A percentile compares a stretch with the other conserved stretches of the same genome.
phyloP scores from a whole-genome alignment of 2,888 invertebrate species.

The Leptopilina myrica region DNA sequence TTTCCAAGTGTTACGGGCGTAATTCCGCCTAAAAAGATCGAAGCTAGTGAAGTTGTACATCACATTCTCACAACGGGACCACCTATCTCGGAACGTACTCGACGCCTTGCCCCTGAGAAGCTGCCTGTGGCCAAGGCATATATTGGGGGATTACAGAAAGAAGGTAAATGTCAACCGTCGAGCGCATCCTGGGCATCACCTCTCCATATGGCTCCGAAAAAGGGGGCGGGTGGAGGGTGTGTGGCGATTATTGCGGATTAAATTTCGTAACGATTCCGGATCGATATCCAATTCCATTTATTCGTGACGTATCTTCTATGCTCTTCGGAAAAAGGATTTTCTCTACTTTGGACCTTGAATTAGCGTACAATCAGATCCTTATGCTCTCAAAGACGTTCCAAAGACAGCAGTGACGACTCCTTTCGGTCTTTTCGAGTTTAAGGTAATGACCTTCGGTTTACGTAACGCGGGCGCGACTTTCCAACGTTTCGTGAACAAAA shows the following conservation, averaged over 20 bases:
- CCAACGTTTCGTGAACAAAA: conserved; percentile 63
- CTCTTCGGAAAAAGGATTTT: background rate
- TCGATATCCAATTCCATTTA: conserved; percentile 59
- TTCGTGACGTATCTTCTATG: background rate
- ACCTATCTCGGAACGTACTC: conserved; percentile 64
- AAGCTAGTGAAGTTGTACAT: conserved; percentile 50
- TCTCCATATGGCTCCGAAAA: background rate
- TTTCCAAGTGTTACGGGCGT: conserved; percentile 18
- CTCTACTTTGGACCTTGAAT: background rate
- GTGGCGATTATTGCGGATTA: conserved; percentile 58
- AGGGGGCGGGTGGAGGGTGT: background rate
- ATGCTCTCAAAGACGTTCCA: conserved; percentile 55
- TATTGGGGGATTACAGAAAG: conserved; percentile 66
- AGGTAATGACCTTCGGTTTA: conserved; percentile 66
- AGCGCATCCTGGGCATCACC: too few relatives aligned
- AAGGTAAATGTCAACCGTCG: conserved; percentile 68
- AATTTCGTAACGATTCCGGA: conserved; percentile 64
- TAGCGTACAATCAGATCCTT: conserved; percentile 53
- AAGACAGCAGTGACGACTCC: conserved; percentile 65
- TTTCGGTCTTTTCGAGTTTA: conserved; percentile 65
- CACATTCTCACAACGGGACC: conserved; percentile 68
- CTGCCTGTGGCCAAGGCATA: conserved; percentile 66
- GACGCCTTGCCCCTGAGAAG: conserved; percentile 68
- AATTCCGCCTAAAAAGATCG: background rate
- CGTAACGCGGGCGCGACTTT: conserved; percentile 66